A percentile compares a stretch with the other conserved stretches of the same genome.
phyloP scores from a whole-genome alignment of 2,888 invertebrate species.

The Ophion slaviceki region DNA sequence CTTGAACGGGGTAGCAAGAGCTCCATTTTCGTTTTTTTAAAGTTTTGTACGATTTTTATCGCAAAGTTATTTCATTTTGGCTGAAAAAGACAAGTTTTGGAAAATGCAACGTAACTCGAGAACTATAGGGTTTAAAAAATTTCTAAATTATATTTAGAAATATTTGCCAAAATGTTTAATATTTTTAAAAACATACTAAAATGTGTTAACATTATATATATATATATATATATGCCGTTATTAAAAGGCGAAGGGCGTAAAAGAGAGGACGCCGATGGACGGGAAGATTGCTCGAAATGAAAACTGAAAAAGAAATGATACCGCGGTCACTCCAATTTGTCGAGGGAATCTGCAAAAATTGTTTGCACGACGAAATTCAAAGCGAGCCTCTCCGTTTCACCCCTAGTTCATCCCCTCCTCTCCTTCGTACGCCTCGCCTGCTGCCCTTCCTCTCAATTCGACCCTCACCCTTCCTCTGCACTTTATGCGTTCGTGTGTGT shows the following conservation, averaged over 20 bases:
- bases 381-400: slow-evolving; percentile 47
- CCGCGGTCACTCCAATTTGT: slow-evolving; percentile 60
- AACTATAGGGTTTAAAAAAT: no score
- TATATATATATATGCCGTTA: background rate
- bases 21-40: no score
- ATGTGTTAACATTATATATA: no score
- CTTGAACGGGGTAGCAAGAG: no score
- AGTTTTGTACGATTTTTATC: no score
- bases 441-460: background rate
- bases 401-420: background rate
- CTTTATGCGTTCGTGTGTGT: slow-evolving; percentile 18
- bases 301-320: slow-evolving; percentile 19
- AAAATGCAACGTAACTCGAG: no score
- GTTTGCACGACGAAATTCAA: slow-evolving; percentile 63
- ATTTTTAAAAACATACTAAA: no score
- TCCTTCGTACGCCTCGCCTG: background rate
- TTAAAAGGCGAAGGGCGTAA: slow-evolving; percentile 2
- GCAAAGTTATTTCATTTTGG: no score
- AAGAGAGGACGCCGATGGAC: slow-evolving; percentile 40
- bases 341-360: slow-evolving; percentile 57
- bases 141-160: no score
- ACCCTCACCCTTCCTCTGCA: slow-evolving; percentile 17
- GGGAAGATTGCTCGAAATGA: slow-evolving; percentile 35
- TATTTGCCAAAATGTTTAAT: no score
- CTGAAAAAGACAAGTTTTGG: no score